Conservation (phyloP, 1,140 invertebrate genomes). For the Teleopsis dalmanni region DNA sequence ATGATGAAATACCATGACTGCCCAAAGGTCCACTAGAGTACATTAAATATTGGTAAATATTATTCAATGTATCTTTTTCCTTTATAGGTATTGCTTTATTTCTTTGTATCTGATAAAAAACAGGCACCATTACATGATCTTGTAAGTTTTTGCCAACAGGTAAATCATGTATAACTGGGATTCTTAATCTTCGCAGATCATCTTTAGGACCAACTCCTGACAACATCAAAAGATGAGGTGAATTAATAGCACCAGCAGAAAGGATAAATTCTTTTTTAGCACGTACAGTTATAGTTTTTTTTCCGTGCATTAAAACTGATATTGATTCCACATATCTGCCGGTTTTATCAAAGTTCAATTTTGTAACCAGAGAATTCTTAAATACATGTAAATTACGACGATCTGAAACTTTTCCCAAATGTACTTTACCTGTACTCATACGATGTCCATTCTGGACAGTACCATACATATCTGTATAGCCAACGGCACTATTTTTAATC, state of each 20-base stretch:
- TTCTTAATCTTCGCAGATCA: conserved; percentile 53
- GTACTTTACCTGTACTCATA: conserved; percentile 47
- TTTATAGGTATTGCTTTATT: conserved; percentile 20
- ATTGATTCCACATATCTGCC: too few species aligned
- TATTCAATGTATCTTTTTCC: conserved; percentile 14
- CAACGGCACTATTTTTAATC: conserved; percentile 43
- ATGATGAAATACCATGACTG: conserved; percentile 44
- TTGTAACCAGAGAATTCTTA: conserved; percentile 54
- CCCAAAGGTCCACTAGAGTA: conserved; percentile 45
- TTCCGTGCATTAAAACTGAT: too few species aligned
- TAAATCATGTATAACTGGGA: conserved; percentile 54
- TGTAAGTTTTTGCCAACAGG: conserved; percentile 74
- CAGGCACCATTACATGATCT: conserved; percentile 65
- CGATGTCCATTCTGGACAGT: conserved; percentile 44
- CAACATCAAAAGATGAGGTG: conserved; percentile 71
- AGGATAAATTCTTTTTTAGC: conserved; percentile 72
- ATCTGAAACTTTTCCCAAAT: conserved; percentile 16
- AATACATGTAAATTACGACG: conserved; percentile 58
- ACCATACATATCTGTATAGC: conserved; percentile 43
- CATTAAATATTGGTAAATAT: conserved; percentile 24
- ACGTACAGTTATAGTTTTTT: too few species aligned
- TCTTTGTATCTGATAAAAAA: conserved; percentile 46
- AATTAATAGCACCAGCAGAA: conserved; percentile 63
- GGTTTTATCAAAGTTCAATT: conserved; percentile 51
- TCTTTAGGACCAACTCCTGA: conserved; percentile 72